Conservation (phyloP, 2,888 invertebrate genomes). For the Keiferia lycopersicella region DNA sequence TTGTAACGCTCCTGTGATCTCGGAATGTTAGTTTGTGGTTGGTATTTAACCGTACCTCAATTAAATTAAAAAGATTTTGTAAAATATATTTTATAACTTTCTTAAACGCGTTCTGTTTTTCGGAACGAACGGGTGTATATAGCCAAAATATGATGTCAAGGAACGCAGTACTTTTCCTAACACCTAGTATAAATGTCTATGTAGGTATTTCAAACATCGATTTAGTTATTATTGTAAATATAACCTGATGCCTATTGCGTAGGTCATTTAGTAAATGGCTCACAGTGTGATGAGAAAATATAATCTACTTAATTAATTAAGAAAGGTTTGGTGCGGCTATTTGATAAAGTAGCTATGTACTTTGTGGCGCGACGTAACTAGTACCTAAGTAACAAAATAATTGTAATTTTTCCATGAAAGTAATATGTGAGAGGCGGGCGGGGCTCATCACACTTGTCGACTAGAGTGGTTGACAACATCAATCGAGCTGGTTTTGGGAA, state of each 20-base stretch:
- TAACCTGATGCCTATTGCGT: constrained; percentile 7
- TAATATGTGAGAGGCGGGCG: no score
- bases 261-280: constrained; percentile 27
- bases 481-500: no score
- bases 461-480: not conserved
- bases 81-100: no score
- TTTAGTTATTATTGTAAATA: constrained; percentile 13
- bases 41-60: no score
- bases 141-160: no score
- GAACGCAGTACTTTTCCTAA: no score
- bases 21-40: no score
- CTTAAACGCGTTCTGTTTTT: no score
- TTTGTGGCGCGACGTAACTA: not conserved
- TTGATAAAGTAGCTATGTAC: constrained; percentile 9
- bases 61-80: no score
- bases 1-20: no score
- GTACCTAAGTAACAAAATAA: not conserved
- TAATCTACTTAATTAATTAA: constrained; percentile 25
- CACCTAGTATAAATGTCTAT: no score
- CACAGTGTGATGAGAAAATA: constrained; percentile 21
- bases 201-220: not conserved
- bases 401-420: not conserved
- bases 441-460: not conserved
- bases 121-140: no score
- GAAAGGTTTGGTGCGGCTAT: constrained; percentile 21